Evolutionary conservation across 64 coral and sea anemone genomes (phyloP).

Genomic region (Catalaphyllia jardinei): DNA sequence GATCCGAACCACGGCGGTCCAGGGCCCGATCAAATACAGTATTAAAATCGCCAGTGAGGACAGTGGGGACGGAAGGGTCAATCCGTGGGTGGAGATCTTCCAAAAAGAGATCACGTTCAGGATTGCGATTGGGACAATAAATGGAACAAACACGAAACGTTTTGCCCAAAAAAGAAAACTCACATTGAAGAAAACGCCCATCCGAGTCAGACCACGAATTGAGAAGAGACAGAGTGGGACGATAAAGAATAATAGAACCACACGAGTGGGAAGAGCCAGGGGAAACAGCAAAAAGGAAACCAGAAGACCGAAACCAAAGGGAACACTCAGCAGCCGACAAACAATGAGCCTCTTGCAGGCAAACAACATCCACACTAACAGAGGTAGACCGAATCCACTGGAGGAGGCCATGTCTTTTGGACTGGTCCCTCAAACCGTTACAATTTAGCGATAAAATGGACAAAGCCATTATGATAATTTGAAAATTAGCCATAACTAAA

Average conservation of each 20-base stretch:
- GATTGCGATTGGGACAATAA: constrained; percentile 16
- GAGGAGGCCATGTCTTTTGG: background rate
- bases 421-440: background rate
- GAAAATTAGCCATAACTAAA: background rate
- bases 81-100: background rate
- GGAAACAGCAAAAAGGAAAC: background rate
- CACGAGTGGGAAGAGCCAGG: background rate
- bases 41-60: constrained; percentile 12
- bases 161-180: background rate
- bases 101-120: background rate
- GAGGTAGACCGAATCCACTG: background rate
- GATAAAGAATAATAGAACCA: background rate
- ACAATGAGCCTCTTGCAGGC: constrained; percentile 23
- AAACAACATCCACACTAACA: background rate
- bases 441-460: background rate
- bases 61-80: background rate
- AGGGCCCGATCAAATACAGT: constrained; percentile 33
- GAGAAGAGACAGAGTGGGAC: background rate
- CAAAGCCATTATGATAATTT: background rate
- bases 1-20: background rate
- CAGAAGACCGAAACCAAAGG: constrained; percentile 6
- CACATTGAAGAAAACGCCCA: background rate
- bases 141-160: background rate
- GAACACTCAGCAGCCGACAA: background rate
- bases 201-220: background rate